Evolutionary conservation across 2,113 vertebrate species (phyloP).

Genomic region (Eidolon helvum): DNA sequence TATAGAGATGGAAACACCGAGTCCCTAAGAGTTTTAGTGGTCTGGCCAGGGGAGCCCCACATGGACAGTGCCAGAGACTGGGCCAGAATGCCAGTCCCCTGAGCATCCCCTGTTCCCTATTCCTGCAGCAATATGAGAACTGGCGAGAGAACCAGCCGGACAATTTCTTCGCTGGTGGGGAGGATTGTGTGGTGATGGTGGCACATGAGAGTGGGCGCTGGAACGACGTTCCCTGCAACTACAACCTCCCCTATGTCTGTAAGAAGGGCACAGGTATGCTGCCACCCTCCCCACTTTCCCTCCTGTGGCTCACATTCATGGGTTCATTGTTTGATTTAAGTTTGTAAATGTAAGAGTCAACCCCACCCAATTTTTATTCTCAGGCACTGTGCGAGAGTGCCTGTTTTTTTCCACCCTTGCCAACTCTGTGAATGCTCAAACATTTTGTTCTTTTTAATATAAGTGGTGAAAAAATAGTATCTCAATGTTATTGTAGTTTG

Average conservation of each 20-base stretch:
- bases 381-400: not conserved
- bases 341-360: not conserved
- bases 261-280: slow-evolving; percentile 96
- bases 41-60: not conserved
- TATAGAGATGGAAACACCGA: not conserved
- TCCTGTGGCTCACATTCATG: not conserved
- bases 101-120: not conserved
- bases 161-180: slow-evolving; percentile 97
- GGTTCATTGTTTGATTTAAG: not conserved
- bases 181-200: slow-evolving; percentile 98
- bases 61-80: not conserved
- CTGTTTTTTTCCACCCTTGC: not conserved
- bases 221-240: slow-evolving; percentile 99
- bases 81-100: not conserved
- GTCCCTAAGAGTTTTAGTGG: not conserved
- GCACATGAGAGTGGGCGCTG: slow-evolving; percentile 96
- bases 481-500: not conserved
- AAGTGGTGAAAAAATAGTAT: not conserved
- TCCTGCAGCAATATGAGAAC: slow-evolving; percentile 95
- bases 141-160: slow-evolving; percentile 98
- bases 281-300: not conserved
- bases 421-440: not conserved
- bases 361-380: not conserved
- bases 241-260: slow-evolving; percentile 98
- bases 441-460: not conserved